A percentile compares a stretch with the other conserved stretches of the same genome.
phyloP scores from a whole-genome alignment of 2,113 vertebrate genomes.

The Galemys pyrenaicus region DNA sequence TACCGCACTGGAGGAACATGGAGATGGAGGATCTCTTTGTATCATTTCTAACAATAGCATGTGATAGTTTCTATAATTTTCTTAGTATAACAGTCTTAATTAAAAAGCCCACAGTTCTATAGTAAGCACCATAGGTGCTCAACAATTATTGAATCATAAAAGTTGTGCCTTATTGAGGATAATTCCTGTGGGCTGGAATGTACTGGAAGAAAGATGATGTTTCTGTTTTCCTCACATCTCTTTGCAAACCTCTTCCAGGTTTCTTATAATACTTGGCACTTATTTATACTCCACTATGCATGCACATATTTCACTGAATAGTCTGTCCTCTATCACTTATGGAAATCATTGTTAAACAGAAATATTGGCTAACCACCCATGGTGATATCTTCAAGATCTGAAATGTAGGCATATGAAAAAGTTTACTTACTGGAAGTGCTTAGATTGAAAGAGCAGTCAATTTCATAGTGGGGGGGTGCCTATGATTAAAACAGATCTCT shows the following conservation, averaged over 20 bases:
- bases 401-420: not conserved
- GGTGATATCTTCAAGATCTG: not conserved
- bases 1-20: not conserved
- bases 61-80: not conserved
- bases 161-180: not conserved
- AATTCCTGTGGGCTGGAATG: not conserved
- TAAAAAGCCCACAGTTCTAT: not conserved
- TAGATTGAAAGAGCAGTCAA: not conserved
- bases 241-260: not conserved
- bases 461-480: fast-evolving
- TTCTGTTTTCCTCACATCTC: not conserved
- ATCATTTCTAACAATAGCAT: not conserved
- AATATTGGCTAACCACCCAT: not conserved
- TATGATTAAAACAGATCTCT: not conserved
- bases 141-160: not conserved
- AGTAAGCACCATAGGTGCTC: not conserved
- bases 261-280: not conserved
- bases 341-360: not conserved
- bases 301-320: not conserved
- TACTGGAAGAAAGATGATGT: not conserved
- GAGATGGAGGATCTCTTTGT: not conserved
- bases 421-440: not conserved
- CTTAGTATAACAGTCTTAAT: not conserved
- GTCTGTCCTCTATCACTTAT: not conserved
- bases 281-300: not conserved